phyloP scores from a whole-genome alignment of 2,797 vertebrate genomes.

The Lagothrix lagotricha region DNA sequence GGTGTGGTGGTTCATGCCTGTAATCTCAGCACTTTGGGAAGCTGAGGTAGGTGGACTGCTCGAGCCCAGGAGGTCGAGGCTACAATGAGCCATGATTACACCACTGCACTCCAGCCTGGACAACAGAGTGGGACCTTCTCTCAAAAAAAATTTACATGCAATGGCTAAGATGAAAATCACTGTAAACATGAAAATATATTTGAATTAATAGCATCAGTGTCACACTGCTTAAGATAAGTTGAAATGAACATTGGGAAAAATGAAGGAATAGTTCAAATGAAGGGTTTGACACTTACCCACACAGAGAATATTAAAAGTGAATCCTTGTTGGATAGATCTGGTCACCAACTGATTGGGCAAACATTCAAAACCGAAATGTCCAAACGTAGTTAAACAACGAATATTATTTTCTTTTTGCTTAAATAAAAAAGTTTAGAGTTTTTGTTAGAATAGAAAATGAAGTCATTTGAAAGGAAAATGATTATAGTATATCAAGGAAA shows the following conservation, averaged over 20 bases:
- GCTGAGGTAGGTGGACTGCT: too few species aligned
- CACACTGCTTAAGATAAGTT: background rate
- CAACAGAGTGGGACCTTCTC: too few species aligned
- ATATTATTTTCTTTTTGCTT: slow-evolving; percentile 82
- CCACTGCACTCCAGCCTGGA: too few species aligned
- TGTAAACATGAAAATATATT: background rate
- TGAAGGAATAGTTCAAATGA: background rate
- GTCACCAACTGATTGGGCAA: slow-evolving; percentile 95
- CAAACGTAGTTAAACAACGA: slow-evolving; percentile 88
- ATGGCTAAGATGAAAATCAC: background rate
- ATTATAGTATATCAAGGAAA: background rate
- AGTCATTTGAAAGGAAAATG: background rate
- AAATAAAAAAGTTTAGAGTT: slow-evolving; percentile 3
- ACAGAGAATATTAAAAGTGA: slow-evolving; percentile 96
- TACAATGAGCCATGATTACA: too few species aligned
- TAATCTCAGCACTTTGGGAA: too few species aligned
- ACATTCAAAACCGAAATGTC: slow-evolving; percentile 95
- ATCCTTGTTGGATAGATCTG: slow-evolving; percentile 92
- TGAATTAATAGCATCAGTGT: background rate
- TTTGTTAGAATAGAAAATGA: slow-evolving; percentile 30
- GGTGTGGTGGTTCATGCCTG: too few species aligned
- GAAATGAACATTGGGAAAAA: background rate
- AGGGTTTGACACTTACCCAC: slow-evolving; percentile 87
- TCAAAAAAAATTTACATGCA: background rate
- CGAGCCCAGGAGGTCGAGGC: too few species aligned